Evolutionary conservation across 2,113 vertebrate genomes (phyloP), one percentile per base, ranked within the genome.

Genomic region (Indri indri): DNA sequence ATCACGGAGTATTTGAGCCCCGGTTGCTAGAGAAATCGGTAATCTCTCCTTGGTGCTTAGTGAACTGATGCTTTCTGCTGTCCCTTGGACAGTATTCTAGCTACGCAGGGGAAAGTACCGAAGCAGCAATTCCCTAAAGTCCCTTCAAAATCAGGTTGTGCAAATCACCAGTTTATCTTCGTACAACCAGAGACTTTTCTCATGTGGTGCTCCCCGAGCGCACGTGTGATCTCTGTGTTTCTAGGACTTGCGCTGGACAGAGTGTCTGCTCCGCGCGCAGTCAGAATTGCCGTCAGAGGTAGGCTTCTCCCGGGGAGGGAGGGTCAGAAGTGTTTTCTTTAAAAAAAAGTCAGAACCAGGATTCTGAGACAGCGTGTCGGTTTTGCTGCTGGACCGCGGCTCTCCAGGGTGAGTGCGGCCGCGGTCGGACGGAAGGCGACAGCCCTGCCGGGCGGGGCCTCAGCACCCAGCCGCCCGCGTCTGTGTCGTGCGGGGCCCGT

Each of bases 21-120:
- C 3, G 0, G 1, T 0, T 27, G 8, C 18, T 40, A 3, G 27
- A 10, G 68, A 47, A 34, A 10, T 4, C 8, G 8, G 3, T 16
- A 1, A 8, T 4, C 17, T 52, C 11, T 12, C 8, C 52, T 0
- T 1, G 17, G 25, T 6, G 11, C 17, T 40, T 54, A 5, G 8
- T 14, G 63, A 30, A 1, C 0, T 16, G 9, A 0, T n/a, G 57
- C 32, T 79, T 59, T 22, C 23, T 45, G 8, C 45, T 34, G 5
- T 71, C 22, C 0, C 34, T 13, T 27, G 18, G 23, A 23, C 13
- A 1, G 32, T 0, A 5, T 4, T 32, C 22, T 45, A 14, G 63
- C 37, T 20, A 5, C 57, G 1, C 5, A 2, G 65, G 1, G 20
- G 5, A 37, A 20, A 34, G 27, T 12, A 12, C 2, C 2, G 71